phyloP scores from a whole-genome alignment of 2,888 invertebrate species.

The Tipula helvola region DNA sequence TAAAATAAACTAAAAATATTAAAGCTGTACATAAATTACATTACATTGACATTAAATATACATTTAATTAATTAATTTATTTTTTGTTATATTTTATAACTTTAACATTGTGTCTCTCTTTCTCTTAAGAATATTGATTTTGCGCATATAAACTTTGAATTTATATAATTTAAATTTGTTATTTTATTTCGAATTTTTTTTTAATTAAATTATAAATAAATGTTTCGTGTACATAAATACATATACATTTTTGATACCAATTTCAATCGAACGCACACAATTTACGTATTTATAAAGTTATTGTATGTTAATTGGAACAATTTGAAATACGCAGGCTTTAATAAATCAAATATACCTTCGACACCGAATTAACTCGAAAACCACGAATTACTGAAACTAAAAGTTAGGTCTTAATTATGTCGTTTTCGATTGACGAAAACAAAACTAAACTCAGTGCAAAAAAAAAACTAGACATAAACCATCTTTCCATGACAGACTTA shows the following conservation, averaged over 20 bases:
- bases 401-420: too few species aligned
- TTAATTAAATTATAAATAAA: background rate
- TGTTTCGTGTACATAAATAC: background rate
- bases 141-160: background rate
- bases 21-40: background rate
- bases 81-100: background rate
- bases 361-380: too few species aligned
- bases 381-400: too few species aligned
- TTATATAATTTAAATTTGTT: constrained; percentile 1
- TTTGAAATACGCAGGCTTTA: background rate
- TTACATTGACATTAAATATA: background rate
- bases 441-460: too few species aligned
- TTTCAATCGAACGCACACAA: background rate
- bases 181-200: background rate
- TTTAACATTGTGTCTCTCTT: background rate
- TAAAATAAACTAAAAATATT: background rate
- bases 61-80: background rate
- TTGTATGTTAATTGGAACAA: background rate
- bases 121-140: background rate
- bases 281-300: background rate
- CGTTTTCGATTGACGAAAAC: too few species aligned
- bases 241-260: background rate
- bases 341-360: background rate
- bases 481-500: too few species aligned
- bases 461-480: too few species aligned